Base-by-base conservation (phyloP, 2,797 vertebrate genomes). In the Erithacus rubecula region DNA sequence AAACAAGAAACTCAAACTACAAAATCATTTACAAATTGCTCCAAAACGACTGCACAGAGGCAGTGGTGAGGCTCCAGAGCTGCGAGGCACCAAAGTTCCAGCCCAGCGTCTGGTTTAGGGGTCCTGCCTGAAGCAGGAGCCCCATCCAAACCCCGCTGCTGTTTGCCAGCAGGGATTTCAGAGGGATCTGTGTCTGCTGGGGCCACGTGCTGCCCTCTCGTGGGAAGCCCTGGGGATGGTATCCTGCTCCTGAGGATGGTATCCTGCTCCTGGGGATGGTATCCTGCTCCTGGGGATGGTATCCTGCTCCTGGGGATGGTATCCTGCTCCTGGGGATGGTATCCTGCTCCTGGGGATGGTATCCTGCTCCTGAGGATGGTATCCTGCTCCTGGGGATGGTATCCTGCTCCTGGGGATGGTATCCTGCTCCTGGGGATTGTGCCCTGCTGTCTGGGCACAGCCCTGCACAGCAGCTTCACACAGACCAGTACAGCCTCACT, bases 121-220 rank as follows among this genome's bases (percentile, higher is more conserved):
- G 5, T 30, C 7, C 32, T 47, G 26, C 43, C 41, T 30, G 5
- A 52, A 52, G 17, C 90, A 20, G 29, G 11, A 44, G 10, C 22
- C 18, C 37, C 51, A 37, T 8, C 9, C 62, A 24, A 55, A 56
- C 2, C 32, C 15, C 3, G 1, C 0, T 0, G 1, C 36, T 43
- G 37, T 2, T 51, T 11, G 20, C 12, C 82, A 13, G 26, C 46
- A 3, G 5, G 29, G 37, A 34, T 18, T 71, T 36, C 0, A 72
- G 51, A 22, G 2, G 46, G 9, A 16, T 30, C 10, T 36, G 47
- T 4, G 13, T 41, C 13, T 46, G 30, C 10, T 3, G 11, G 75
- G 55, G 56, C 47, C 63, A 63, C 72, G 6, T 69, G 84, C 84
- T 96, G 91, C 89, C 94, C 91, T 93, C 94, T 93, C 67, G 60